A percentile compares a stretch with the other conserved stretches of the same genome.
Conservation (phyloP, 2,797 vertebrate genomes). For the Eleutherodactylus coqui region DNA sequence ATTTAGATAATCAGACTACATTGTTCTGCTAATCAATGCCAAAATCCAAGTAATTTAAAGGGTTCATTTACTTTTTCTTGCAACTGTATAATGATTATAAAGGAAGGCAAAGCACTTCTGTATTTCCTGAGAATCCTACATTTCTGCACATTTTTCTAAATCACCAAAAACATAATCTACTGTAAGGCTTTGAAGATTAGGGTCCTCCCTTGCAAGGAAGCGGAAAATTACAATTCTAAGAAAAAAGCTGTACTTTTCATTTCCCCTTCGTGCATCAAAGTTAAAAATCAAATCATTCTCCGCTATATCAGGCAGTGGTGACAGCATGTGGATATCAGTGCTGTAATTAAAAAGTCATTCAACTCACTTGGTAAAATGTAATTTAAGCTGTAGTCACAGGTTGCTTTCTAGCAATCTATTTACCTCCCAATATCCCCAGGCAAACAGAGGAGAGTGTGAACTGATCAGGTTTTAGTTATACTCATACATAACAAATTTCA, state of each 20-base stretch:
- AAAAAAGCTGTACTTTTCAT: slow-evolving; percentile 68
- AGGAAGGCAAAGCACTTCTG: slow-evolving; percentile 1
- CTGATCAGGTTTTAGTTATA: slow-evolving; percentile 80
- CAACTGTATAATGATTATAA: slow-evolving; percentile 27
- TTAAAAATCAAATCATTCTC: slow-evolving; percentile 81
- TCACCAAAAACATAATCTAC: slow-evolving; percentile 54
- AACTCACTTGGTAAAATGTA: slow-evolving; percentile 79
- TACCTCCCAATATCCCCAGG: slow-evolving; percentile 78
- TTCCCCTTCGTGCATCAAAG: slow-evolving; percentile 72
- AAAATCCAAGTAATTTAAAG: no score
- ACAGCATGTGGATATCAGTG: slow-evolving; percentile 77
- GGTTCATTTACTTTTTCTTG: no score
- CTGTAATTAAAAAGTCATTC: slow-evolving; percentile 83
- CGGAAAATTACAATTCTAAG: slow-evolving; percentile 65
- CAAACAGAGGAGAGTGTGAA: slow-evolving; percentile 76
- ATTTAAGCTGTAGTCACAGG: slow-evolving; percentile 79
- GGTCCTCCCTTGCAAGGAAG: slow-evolving; percentile 62
- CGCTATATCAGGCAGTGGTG: slow-evolving; percentile 75
- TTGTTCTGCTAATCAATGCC: no score
- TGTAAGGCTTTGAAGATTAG: slow-evolving; percentile 62
- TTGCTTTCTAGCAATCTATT: slow-evolving; percentile 81
- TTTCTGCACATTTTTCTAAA: slow-evolving; percentile 58
- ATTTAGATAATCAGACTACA: no score
- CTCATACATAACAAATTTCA: slow-evolving; percentile 80
- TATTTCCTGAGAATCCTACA: slow-evolving; percentile 32